Evolutionary conservation across 2,888 invertebrate species (phyloP).

Genomic region (Anoplius nigerrimus): DNA sequence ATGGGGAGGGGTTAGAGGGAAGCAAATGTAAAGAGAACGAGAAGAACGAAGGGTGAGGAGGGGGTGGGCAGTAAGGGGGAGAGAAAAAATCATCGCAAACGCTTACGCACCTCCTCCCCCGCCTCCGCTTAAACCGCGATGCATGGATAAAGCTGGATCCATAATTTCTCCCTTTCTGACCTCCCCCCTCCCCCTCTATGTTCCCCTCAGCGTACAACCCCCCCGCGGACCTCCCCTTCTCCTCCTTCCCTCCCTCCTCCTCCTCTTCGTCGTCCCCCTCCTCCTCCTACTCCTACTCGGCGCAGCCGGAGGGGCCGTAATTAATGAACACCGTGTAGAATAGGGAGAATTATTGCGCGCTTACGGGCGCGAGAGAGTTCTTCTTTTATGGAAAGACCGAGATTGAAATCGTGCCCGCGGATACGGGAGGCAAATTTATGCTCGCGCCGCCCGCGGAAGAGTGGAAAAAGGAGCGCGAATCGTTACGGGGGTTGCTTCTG

Average conservation of each 20-base stretch:
- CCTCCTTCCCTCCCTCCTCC: not conserved
- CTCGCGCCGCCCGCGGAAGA: slow-evolving; percentile 38
- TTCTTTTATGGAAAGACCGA: slow-evolving; percentile 55
- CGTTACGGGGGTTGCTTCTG: slow-evolving; percentile 23
- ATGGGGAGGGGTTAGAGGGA: too few species aligned
- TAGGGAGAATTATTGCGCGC: slow-evolving; percentile 65
- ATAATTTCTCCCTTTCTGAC: slow-evolving; percentile 63
- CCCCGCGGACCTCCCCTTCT: slow-evolving; percentile 43
- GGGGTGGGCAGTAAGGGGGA: slow-evolving; percentile 2
- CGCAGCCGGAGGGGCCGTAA: slow-evolving; percentile 53
- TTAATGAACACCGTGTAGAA: slow-evolving; percentile 67
- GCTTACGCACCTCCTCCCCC: slow-evolving; percentile 27
- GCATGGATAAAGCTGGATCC: slow-evolving; percentile 64
- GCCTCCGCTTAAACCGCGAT: slow-evolving; percentile 39
- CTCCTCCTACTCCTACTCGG: slow-evolving; percentile 28
- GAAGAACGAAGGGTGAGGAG: slow-evolving; percentile 5
- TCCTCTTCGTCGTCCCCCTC: slow-evolving; percentile 4
- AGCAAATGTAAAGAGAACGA: too few species aligned
- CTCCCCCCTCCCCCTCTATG: not conserved
- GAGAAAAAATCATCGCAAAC: slow-evolving; percentile 33
- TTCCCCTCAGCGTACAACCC: slow-evolving; percentile 23
- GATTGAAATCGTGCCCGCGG: slow-evolving; percentile 56
- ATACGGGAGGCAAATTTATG: slow-evolving; percentile 46
- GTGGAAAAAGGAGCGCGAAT: slow-evolving; percentile 42
- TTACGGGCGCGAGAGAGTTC: slow-evolving; percentile 46